Base-by-base conservation (phyloP, 2,888 invertebrate genomes). In the Diplazon laetatorius region DNA sequence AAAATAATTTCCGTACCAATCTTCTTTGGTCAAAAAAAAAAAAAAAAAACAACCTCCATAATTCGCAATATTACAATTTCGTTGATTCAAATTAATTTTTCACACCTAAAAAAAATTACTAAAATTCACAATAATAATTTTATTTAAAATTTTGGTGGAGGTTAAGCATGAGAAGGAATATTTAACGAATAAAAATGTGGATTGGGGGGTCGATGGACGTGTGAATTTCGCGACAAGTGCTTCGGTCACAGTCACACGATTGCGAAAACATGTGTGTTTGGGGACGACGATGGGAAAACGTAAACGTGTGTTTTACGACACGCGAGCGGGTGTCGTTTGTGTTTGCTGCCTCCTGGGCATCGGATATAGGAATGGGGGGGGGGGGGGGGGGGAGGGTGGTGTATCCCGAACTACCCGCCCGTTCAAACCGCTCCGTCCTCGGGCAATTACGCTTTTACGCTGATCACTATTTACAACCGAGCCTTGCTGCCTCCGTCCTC, bases 381-480 rank as follows among this genome's bases (percentile, higher is more conserved):
- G n/a, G n/a, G n/a, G n/a, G n/a, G n/a, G n/a, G 46, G 46, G 16
- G 30, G 22, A 9, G 16, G 30, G 46, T 10, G 16, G 46, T 25
- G 30, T 16, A 46, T 18, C 25, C 30, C 22, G 30, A 46, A 46
- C 62, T 46, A 46, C 30, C n/a, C 30, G 6, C 30, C 20, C 14
- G 60, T 44, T 62, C 20, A 62, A 62, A 62, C 44, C 62, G 6
- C 63, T 30, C 20, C 20, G 42, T n/a, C 69, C 39, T 30, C 16
- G 37, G 37, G 78, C 80, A 80, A 81, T 75, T 78, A 82, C 76
- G 80, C 80, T 83, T 83, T 83, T 80, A 83, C 79, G 73, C 52
- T 84, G 84, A 87, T 86, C 83, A 82, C 81, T 82, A 81, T 87
- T 87, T 86, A 86, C 85, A 82, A 73, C 77, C 65, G 62, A 37